Percentiles rank a stretch among this genome's conserved stretches.
These are phyloP conservation scores for Syngnathus rostellatus DNA, from an alignment of 2,797 vertebrate genomes.

Conservation along the genomic window DNA sequence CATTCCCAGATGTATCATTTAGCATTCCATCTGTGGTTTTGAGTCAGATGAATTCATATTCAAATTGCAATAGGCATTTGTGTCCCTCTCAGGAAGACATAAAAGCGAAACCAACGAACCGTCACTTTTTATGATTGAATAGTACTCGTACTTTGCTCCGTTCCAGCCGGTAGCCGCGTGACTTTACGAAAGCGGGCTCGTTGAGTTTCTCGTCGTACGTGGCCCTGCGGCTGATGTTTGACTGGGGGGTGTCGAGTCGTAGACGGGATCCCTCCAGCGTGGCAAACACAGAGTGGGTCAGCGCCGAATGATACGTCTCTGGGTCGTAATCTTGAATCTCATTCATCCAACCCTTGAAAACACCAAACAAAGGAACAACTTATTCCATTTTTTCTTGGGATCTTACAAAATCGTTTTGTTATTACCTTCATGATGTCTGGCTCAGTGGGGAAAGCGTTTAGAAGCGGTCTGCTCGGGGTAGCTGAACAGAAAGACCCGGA, in stretches of 20 bases:
- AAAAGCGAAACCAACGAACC: background rate
- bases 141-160: slow-evolving; percentile 70
- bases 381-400: no score
- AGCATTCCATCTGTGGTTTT: background rate
- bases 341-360: slow-evolving; percentile 85
- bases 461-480: background rate
- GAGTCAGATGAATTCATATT: background rate
- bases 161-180: slow-evolving; percentile 67
- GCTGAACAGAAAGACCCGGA: slow-evolving; percentile 9
- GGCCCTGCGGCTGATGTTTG: slow-evolving; percentile 72
- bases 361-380: no score
- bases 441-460: slow-evolving; percentile 23
- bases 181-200: slow-evolving; percentile 64
- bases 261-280: slow-evolving; percentile 73
- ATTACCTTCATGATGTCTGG: slow-evolving; percentile 67
- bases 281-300: slow-evolving; percentile 76
- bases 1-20: background rate
- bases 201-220: slow-evolving; percentile 68
- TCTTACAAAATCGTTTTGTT: background rate
- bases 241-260: slow-evolving; percentile 74
- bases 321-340: slow-evolving; percentile 74
- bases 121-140: background rate
- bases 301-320: slow-evolving; percentile 72
- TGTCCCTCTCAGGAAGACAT: background rate
- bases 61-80: background rate